Evolutionary conservation across 2,113 vertebrate genomes (phyloP), one percentile per base, ranked within the genome.

Genomic region (Anoura caudifer): DNA sequence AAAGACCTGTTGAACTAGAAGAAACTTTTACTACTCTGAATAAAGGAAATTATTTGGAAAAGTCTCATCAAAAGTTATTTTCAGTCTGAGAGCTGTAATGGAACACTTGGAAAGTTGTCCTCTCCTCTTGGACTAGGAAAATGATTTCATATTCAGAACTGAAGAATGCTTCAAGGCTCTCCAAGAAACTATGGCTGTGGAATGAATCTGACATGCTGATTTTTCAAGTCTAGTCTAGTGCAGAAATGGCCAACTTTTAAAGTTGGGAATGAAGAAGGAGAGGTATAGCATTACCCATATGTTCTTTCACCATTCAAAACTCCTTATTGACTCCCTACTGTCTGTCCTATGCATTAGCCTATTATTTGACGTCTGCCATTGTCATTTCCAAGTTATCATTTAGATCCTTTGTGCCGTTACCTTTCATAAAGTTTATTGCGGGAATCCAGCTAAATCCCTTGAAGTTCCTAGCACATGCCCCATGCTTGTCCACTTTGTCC

Each of bases 11-110:
- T 94, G 67, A 97, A 73, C 70, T 45, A 52, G 75, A 87, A 96
- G 81, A 94, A 90, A 96, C 31, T 83, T 88, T 86, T 84, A 16
- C 83, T 97, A 94, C 91, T 96, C 91, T 96, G 96, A 98, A 97
- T 97, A 98, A 96, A 93, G 89, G 83, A 82, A 93, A 91, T 87
- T 45, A 82, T 95, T 97, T 97, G 92, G 95, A 96, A 86, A 97
- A 96, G 84, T 92, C 83, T 94, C 94, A 82, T 95, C 61, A 94
- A 73, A 95, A 95, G 91, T 84, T 96, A 96, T 97, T 97, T 97
- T 93, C 73, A 93, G 91, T 95, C 93, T 97, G 79, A 87, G 65
- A 94, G 73, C 50, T 96, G 81, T 96, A 95, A 94, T 97, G 92
- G 96, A 98, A 93, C 79, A 92, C 93, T 97, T 97, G 96, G 83